A percentile compares a stretch with the other conserved stretches of the same genome.
Evolutionary conservation across 2,888 invertebrate genomes (phyloP).

Genomic region (Polydrusus cervinus): DNA sequence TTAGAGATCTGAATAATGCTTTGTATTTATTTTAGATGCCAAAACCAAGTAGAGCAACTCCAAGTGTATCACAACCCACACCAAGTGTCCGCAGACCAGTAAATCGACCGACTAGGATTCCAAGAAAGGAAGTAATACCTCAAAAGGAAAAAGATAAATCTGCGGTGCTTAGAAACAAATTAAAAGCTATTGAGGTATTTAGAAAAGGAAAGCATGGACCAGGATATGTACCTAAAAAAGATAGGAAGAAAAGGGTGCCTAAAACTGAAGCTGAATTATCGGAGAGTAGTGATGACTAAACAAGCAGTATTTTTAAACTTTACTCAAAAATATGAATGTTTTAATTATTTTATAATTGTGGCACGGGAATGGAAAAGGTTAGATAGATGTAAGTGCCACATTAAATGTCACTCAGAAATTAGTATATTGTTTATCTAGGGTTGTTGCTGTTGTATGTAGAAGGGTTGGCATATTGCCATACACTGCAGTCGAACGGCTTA

Average conservation of each 20-base stretch:
- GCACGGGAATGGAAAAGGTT: too few relatives aligned
- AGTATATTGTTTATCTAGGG: too few relatives aligned
- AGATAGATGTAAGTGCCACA: not conserved
- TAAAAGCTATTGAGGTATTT: conserved; percentile 84
- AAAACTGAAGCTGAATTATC: conserved; percentile 80
- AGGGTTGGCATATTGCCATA: too few relatives aligned
- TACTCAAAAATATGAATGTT: too few relatives aligned
- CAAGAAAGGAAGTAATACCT: conserved; percentile 78
- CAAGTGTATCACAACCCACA: conserved; percentile 5
- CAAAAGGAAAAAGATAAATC: conserved; percentile 81
- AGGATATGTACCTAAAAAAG: conserved; percentile 73
- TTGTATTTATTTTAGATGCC: not conserved
- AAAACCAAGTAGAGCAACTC: not conserved
- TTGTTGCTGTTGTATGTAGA: too few relatives aligned
- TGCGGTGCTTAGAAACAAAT: conserved; percentile 79
- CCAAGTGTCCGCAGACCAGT: conserved; percentile 55
- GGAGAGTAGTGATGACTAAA: conserved; percentile 63
- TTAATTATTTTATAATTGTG: too few relatives aligned
- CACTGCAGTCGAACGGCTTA: too few relatives aligned
- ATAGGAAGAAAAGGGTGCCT: conserved; percentile 70
- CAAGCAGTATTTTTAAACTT: too few relatives aligned
- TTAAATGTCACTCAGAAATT: too few relatives aligned
- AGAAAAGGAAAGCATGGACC: conserved; percentile 79
- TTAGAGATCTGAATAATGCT: too few relatives aligned
- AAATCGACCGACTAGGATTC: conserved; percentile 61